These are phyloP conservation scores for Saxidomus purpurata DNA, from an alignment of 1,140 invertebrate genomes.

Conservation along the genomic window DNA sequence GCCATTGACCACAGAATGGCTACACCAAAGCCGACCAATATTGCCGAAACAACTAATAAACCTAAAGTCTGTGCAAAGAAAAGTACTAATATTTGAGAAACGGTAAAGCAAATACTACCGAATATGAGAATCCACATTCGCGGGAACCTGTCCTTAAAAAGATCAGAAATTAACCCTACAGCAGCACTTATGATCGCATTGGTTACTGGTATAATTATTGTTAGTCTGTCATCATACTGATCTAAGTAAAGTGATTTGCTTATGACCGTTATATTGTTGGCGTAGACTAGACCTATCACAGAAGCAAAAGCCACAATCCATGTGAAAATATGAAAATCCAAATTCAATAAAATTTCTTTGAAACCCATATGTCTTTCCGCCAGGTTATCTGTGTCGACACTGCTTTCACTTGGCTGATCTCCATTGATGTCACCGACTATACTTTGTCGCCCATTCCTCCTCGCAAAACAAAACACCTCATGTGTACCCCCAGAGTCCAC, in stretches of 20 bases:
- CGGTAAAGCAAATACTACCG: constrained; percentile 24
- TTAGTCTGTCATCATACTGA: constrained; percentile 49
- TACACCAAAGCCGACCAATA: constrained; percentile 47
- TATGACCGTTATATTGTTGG: constrained; percentile 66
- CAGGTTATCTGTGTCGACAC: background rate
- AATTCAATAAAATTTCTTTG: constrained; percentile 50
- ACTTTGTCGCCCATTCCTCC: constrained; percentile 18
- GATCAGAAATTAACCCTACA: constrained; percentile 67
- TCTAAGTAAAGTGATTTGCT: constrained; percentile 60
- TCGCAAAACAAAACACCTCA: constrained; percentile 34
- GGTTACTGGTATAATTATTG: constrained; percentile 58
- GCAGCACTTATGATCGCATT: constrained; percentile 62
- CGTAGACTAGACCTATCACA: constrained; percentile 61
- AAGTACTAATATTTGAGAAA: constrained; percentile 52
- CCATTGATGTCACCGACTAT: background rate
- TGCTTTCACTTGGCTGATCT: background rate
- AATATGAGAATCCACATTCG: constrained; percentile 67
- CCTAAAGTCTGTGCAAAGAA: constrained; percentile 16
- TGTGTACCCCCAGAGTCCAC: background rate
- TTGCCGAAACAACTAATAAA: constrained; percentile 40
- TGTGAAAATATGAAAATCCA: constrained; percentile 55
- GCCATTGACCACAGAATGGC: constrained; percentile 54
- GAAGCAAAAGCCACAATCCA: constrained; percentile 69
- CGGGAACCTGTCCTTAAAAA: constrained; percentile 67
- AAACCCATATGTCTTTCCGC: constrained; percentile 37